Percentiles rank a stretch among this genome's conserved stretches.
Evolutionary conservation across 2,113 vertebrate genomes (phyloP).

Genomic region (Psittacus erithacus): DNA sequence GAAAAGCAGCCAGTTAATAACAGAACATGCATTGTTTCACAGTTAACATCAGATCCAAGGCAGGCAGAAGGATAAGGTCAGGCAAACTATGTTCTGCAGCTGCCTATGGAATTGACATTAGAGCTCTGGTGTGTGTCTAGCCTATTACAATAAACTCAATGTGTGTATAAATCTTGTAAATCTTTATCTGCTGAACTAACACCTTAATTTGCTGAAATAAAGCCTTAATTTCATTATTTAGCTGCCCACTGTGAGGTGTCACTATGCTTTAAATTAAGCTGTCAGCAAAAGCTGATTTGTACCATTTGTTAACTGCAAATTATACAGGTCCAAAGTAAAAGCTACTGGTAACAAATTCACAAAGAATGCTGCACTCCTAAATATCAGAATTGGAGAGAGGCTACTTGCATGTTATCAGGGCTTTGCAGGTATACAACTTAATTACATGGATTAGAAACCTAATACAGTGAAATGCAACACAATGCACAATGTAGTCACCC

Average conservation of each 20-base stretch:
- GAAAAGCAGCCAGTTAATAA: background rate
- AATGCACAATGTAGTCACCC: background rate
- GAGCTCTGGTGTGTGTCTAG: background rate
- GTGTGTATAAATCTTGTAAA: conserved; percentile 8
- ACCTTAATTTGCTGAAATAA: conserved; percentile 34
- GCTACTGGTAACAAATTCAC: background rate
- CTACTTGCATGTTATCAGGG: conserved; percentile 2
- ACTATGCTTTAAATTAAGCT: conserved; percentile 32
- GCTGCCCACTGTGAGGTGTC: conserved; percentile 15
- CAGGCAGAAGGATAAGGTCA: background rate
- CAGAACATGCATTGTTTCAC: background rate
- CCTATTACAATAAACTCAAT: background rate
- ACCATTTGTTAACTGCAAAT: conserved; percentile 20
- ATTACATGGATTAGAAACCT: conserved; percentile 1
- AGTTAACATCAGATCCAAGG: background rate
- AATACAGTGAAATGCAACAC: background rate
- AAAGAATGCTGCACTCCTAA: background rate
- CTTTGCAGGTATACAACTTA: conserved; percentile 25
- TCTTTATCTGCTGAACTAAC: conserved; percentile 15
- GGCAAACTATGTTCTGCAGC: background rate
- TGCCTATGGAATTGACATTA: background rate
- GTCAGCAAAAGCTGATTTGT: background rate
- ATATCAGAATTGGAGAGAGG: background rate
- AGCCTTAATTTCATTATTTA: conserved; percentile 53
- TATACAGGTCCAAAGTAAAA: background rate